A percentile compares a stretch with the other conserved stretches of the same genome.
Conservation (phyloP, 2,888 invertebrate genomes). For the Stictocephala bisonia region DNA sequence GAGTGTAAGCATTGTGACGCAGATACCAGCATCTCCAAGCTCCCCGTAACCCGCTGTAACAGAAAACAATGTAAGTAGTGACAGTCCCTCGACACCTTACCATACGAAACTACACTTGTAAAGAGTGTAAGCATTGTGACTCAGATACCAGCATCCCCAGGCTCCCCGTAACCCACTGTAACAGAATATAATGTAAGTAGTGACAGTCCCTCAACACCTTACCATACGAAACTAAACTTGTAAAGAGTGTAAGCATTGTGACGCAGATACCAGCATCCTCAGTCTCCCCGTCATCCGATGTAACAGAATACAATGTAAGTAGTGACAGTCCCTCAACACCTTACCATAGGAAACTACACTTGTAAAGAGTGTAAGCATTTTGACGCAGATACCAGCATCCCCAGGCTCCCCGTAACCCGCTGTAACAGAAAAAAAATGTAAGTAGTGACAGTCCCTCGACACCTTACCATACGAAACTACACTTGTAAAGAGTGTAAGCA, state of each 20-base stretch:
- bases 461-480: no score
- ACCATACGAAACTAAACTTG: slow-evolving; percentile 86
- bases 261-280: slow-evolving; percentile 81
- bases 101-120: slow-evolving; percentile 85
- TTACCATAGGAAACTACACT: slow-evolving; percentile 72
- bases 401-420: slow-evolving; percentile 71
- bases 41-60: slow-evolving; percentile 72
- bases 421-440: slow-evolving; percentile 64
- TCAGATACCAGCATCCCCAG: slow-evolving; percentile 77
- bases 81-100: no score
- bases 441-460: no score
- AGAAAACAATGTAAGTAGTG: background rate
- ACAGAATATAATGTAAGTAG: slow-evolving; percentile 52
- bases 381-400: slow-evolving; percentile 82
- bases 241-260: slow-evolving; percentile 81
- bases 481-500: no score
- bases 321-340: slow-evolving; percentile 87
- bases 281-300: slow-evolving; percentile 72
- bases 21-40: slow-evolving; percentile 75
- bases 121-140: slow-evolving; percentile 84
- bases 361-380: slow-evolving; percentile 86
- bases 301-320: slow-evolving; percentile 69
- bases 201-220: no score
- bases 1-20: slow-evolving; percentile 82
- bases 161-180: slow-evolving; percentile 72